Conservation (phyloP, 2,888 invertebrate genomes). For the Baccha elongata region DNA sequence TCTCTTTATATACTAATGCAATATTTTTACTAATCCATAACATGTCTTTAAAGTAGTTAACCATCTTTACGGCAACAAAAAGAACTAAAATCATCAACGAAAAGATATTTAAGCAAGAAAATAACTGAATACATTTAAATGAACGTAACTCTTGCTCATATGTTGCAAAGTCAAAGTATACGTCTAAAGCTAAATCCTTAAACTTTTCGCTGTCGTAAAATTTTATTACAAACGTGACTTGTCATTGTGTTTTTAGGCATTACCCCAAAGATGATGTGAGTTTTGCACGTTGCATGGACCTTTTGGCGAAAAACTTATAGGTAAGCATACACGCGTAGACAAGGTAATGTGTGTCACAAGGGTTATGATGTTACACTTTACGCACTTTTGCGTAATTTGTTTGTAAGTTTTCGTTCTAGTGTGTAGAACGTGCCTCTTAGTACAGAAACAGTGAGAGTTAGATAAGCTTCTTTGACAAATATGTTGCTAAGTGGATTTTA, state of each 20-base stretch:
- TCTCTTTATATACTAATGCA: too few relatives aligned
- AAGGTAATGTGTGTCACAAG: constrained; percentile 21
- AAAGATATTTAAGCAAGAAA: constrained; percentile 19
- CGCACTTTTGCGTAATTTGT: constrained; percentile 61
- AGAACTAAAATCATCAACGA: constrained; percentile 30
- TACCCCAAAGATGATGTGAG: constrained; percentile 57
- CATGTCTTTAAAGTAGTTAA: background rate
- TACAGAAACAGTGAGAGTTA: too few relatives aligned
- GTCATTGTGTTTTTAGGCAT: constrained; percentile 71
- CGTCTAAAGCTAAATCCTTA: constrained; percentile 60
- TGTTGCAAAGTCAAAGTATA: constrained; percentile 1
- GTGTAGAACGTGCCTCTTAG: constrained; percentile 39
- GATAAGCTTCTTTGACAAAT: background rate
- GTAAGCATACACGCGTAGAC: background rate
- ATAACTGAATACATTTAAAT: constrained; percentile 25
- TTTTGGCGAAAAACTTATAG: constrained; percentile 42
- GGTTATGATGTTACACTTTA: constrained; percentile 39
- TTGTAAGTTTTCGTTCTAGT: constrained; percentile 40
- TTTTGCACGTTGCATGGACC: constrained; percentile 64
- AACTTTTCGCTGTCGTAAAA: constrained; percentile 72
- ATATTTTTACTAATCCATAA: background rate
- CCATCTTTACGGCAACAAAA: background rate
- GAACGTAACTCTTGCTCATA: background rate
- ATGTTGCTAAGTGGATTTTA: constrained; percentile 48
- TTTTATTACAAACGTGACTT: constrained; percentile 73